These are phyloP conservation scores for Drosophila koepferae DNA, from an alignment of 2,888 invertebrate genomes.

Conservation along the genomic window DNA sequence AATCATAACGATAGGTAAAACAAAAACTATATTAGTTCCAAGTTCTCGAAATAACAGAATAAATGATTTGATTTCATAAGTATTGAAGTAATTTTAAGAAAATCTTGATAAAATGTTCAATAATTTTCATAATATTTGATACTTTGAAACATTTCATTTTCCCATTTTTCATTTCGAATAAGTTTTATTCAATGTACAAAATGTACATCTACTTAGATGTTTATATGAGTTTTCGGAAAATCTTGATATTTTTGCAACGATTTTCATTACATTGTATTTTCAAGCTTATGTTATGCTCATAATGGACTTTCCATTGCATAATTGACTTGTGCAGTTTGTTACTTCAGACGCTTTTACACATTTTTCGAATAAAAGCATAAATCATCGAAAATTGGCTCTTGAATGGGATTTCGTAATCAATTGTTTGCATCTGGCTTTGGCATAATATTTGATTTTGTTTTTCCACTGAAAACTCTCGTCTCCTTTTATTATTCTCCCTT, in stretches of 20 bases:
- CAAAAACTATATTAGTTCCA: background rate
- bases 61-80: background rate
- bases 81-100: background rate
- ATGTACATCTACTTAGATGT: background rate
- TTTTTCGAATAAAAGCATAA: background rate
- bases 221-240: background rate
- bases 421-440: constrained; percentile 20
- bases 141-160: too few species aligned
- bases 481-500: constrained; percentile 17
- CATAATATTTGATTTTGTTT: constrained; percentile 22
- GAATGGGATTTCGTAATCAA: constrained; percentile 7
- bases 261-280: background rate
- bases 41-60: too few species aligned
- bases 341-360: background rate
- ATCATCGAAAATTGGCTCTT: background rate
- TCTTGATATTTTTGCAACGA: background rate
- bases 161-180: background rate
- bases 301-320: background rate
- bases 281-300: background rate
- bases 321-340: background rate
- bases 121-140: too few species aligned
- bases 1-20: too few species aligned
- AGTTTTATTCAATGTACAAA: background rate
- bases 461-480: constrained; percentile 35
- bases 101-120: too few species aligned